Conservation (phyloP, 2,888 invertebrate genomes). For the Psococerastis gibbosa region DNA sequence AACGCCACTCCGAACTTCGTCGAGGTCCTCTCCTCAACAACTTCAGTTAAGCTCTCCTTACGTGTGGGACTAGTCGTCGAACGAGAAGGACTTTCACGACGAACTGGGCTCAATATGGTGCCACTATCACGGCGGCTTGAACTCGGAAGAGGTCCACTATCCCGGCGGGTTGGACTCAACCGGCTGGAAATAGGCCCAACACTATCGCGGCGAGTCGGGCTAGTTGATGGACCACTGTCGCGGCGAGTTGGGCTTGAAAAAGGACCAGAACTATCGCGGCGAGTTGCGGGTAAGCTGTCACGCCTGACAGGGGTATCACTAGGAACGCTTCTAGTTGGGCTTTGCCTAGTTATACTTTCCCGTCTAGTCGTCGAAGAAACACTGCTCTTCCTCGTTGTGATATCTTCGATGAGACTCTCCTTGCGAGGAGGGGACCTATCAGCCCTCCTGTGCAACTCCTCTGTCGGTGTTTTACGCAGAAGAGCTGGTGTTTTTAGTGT, state of each 20-base stretch:
- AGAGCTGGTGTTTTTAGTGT: conserved; percentile 1
- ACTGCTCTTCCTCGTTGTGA: too few species aligned
- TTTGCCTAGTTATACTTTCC: neutral
- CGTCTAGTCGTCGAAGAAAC: neutral
- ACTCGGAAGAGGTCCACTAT: neutral
- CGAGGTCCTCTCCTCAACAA: neutral
- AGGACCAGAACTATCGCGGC: neutral
- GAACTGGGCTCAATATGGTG: neutral
- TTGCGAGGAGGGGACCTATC: neutral
- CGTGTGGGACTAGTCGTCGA: neutral
- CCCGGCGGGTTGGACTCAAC: neutral
- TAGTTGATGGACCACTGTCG: neutral
- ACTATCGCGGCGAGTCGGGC: neutral
- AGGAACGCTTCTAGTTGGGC: neutral
- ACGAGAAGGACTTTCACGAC: neutral
- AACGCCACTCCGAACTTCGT: conserved; percentile 44
- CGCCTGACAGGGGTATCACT: neutral
- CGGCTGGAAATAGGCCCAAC: neutral
- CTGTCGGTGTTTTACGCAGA: neutral
- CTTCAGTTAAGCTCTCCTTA: neutral
- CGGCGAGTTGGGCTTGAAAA: neutral
- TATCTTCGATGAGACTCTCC: neutral
- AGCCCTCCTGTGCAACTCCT: neutral
- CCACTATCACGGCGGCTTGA: neutral
- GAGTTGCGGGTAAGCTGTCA: neutral